These are phyloP conservation scores for Numenius arquata DNA, from an alignment of 2,113 vertebrate species.

Conservation along the genomic window DNA sequence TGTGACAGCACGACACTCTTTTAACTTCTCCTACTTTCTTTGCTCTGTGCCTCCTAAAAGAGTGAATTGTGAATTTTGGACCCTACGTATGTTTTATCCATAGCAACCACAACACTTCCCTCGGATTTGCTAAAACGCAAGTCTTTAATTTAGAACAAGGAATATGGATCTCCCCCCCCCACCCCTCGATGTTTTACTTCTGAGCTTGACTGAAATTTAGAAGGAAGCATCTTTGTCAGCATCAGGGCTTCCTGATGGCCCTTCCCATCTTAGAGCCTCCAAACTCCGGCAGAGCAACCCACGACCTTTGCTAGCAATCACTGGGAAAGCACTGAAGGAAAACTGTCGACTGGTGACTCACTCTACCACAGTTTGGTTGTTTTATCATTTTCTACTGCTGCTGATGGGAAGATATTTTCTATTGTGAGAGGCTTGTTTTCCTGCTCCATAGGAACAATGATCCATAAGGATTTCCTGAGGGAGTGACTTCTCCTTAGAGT, in stretches of 20 bases:
- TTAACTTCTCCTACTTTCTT: neutral
- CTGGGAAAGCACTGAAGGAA: neutral
- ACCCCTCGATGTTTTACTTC: neutral
- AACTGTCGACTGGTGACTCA: conserved; percentile 45
- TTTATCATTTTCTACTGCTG: conserved; percentile 34
- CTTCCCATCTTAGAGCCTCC: neutral
- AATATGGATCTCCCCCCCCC: neutral
- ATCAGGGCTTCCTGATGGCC: neutral
- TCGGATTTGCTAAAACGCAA: neutral
- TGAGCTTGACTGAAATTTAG: neutral
- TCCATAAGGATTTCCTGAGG: conserved; percentile 56
- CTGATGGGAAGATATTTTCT: conserved; percentile 49
- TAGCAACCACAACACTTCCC: conserved; percentile 47
- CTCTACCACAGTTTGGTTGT: neutral
- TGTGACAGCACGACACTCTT: neutral
- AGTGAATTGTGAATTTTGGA: neutral
- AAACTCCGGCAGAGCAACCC: neutral
- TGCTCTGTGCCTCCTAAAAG: neutral
- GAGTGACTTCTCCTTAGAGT: neutral
- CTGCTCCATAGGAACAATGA: conserved; percentile 30
- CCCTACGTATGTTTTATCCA: neutral
- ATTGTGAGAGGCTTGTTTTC: conserved; percentile 38
- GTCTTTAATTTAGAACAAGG: conserved; percentile 26
- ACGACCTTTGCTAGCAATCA: conserved; percentile 14
- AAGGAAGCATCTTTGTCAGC: neutral